Conservation (phyloP, 2,113 vertebrate species). For the Nesospiza acunhae region DNA sequence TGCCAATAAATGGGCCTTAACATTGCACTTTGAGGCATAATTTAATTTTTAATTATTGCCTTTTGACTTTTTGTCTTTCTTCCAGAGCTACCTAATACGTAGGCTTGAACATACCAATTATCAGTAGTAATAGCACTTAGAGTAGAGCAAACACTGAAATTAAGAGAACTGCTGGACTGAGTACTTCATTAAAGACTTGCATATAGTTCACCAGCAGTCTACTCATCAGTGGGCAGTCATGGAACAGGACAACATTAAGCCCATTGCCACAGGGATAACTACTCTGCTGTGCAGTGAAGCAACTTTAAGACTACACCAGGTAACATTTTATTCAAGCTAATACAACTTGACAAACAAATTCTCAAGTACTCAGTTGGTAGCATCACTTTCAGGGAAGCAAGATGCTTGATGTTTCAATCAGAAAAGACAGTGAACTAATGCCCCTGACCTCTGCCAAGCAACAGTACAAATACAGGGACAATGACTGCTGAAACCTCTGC, state of each 20-base stretch:
- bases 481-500: background rate
- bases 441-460: background rate
- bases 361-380: background rate
- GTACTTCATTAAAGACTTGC: background rate
- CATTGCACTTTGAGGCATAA: background rate
- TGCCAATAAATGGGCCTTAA: background rate
- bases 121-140: background rate
- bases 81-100: background rate
- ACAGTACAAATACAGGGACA: background rate
- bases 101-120: background rate
- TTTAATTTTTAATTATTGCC: background rate
- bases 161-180: background rate
- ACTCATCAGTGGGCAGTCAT: background rate
- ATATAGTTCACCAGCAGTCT: background rate
- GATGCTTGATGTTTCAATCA: background rate
- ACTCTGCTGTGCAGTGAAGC: background rate
- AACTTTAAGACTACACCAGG: background rate
- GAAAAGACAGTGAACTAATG: background rate
- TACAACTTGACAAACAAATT: background rate
- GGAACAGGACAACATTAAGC: background rate
- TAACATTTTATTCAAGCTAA: background rate
- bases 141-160: background rate
- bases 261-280: background rate
- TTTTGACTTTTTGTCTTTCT: background rate
- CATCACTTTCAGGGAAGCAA: background rate